phyloP scores from a whole-genome alignment of 2,888 invertebrate species.

The Trissolcus japonicus region DNA sequence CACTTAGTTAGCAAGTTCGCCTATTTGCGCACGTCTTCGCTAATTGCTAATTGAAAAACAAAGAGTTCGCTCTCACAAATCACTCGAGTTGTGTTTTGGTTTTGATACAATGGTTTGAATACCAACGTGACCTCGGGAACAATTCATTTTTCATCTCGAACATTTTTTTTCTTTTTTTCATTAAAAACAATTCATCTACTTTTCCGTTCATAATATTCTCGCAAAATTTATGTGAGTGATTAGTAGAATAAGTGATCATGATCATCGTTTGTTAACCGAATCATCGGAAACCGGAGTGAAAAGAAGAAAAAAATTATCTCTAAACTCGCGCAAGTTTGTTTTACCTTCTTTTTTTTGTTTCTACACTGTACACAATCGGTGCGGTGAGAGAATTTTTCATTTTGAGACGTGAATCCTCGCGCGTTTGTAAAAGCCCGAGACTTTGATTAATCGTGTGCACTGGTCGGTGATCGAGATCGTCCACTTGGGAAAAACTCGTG shows the following conservation, averaged over 20 bases:
- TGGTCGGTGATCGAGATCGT: slow-evolving; percentile 45
- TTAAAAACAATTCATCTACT: too few relatives aligned
- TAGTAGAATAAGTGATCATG: too few relatives aligned
- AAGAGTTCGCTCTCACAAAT: too few relatives aligned
- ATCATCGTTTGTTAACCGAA: too few relatives aligned
- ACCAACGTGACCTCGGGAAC: too few relatives aligned
- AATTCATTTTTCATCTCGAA: too few relatives aligned
- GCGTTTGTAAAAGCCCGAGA: slow-evolving; percentile 28
- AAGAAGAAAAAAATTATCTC: not conserved
- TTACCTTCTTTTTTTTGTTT: slow-evolving; percentile 29
- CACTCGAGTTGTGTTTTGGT: too few relatives aligned
- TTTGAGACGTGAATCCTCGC: slow-evolving; percentile 28
- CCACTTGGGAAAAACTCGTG: slow-evolving; percentile 46
- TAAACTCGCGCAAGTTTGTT: slow-evolving; percentile 5
- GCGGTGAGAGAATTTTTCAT: slow-evolving; percentile 29
- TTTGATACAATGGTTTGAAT: too few relatives aligned
- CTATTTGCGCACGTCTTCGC: slow-evolving; percentile 23
- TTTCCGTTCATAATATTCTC: too few relatives aligned
- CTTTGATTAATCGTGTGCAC: slow-evolving; percentile 49
- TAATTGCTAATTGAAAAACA: slow-evolving; percentile 29
- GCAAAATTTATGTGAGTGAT: too few relatives aligned
- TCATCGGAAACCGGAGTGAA: not conserved
- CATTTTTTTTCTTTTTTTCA: too few relatives aligned
- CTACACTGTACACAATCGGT: slow-evolving; percentile 27
- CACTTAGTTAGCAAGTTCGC: slow-evolving; percentile 25